Base-by-base conservation (phyloP, 2,888 invertebrate species). In the Polydrusus cervinus region DNA sequence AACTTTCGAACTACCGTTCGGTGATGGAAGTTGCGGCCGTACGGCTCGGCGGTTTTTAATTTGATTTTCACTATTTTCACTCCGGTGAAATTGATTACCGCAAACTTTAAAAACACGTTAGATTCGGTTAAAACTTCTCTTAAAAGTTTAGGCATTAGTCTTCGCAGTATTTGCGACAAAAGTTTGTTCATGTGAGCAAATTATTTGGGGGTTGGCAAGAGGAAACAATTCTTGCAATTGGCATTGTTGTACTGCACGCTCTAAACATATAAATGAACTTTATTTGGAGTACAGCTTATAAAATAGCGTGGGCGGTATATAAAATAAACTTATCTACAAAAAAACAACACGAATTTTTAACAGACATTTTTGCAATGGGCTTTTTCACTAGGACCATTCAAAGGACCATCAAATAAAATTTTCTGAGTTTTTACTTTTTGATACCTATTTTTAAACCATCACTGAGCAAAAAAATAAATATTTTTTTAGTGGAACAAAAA, bases 101-200 rank as follows among this genome's bases (percentile, higher is more conserved):
- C 60, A 51, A 66, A 73, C 61, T 73, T 73, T 67, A 51, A 45
- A 57, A 67, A 49, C 73, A 73, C 73, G 67, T 73, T 61, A 61
- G 67, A 67, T 73, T 73, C 53, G 49, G 61, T 61, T 67, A 57
- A 40, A 67, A 73, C 67, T 67, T 73, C 61, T 61, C 73, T 53
- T 30, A 9, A 73, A 72, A 73, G 61, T 73, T 73, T 73, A n/a
- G 67, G 67, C 73, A 73, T 73, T 73, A 73, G 51, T 73, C 62
- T 67, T 61, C 11, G 3, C 66, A 13, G 67, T 72, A 45, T 72
- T 66, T 73, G 73, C 60, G 67, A 67, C 73, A 67, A 61, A 61
- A 73, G 49, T 67, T 72, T 51, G 51, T 16, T 60, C 18, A 57
- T 18, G 55, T 66, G 43, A 40, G n/a, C 38, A 49, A 66, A 51